phyloP scores from a whole-genome alignment of 53 echinoderm and acorn worm genomes.

The Echinometra lucunter region DNA sequence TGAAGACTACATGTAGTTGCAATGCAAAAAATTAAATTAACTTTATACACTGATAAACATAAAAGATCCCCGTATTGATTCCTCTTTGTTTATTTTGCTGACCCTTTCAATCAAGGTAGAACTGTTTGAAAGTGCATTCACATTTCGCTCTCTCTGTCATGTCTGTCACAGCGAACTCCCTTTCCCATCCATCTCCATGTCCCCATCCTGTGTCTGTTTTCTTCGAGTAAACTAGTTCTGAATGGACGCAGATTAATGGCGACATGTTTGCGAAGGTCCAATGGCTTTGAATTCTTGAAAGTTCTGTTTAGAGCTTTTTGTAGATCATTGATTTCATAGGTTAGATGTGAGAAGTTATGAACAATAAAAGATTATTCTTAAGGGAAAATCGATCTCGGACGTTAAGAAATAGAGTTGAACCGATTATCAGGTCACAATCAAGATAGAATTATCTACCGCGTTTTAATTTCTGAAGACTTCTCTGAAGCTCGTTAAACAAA shows the following conservation, averaged over 20 bases:
- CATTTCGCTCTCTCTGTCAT: not conserved
- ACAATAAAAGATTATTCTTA: too few relatives aligned
- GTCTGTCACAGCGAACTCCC: not conserved
- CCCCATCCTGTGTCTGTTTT: not conserved
- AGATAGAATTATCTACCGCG: too few relatives aligned
- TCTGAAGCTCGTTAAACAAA: too few relatives aligned
- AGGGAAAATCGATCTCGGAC: too few relatives aligned
- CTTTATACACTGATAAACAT: too few relatives aligned
- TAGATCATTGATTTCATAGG: too few relatives aligned
- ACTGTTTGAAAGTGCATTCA: not conserved
- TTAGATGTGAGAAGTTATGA: too few relatives aligned
- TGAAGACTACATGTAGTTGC: not conserved
- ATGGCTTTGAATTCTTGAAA: not conserved
- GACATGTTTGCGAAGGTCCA: not conserved
- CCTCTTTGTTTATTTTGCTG: not conserved
- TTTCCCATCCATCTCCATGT: not conserved
- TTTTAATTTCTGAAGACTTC: too few relatives aligned
- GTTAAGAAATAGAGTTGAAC: too few relatives aligned
- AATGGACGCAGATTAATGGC: conserved; percentile 4
- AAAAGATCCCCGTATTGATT: not conserved
- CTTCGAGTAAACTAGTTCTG: not conserved
- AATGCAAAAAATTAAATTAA: not conserved
- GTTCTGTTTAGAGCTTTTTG: too few relatives aligned
- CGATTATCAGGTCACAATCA: too few relatives aligned
- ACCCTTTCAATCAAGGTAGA: not conserved